Base-by-base conservation (phyloP, 2,888 invertebrate species). In the Papilio demoleus region DNA sequence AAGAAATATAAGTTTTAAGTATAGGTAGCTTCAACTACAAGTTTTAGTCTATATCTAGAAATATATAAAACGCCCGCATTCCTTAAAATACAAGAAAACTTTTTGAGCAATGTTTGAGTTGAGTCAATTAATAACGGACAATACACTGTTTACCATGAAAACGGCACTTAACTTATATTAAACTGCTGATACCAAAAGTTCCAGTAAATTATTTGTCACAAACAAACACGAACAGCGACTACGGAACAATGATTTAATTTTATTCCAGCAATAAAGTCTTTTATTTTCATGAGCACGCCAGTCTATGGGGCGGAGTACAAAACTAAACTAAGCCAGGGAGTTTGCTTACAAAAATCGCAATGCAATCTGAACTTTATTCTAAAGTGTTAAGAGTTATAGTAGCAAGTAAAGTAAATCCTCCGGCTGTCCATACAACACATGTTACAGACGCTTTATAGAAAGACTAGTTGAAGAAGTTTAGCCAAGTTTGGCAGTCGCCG, bases 351-450 rank as follows among this genome's bases (percentile, higher is more conserved):
- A 1, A 19, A 14, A 38, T 56, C 65, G 50, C 71, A 73, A 65
- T 40, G 67, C 17, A 79, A 74, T 77, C 60, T 67, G 36, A 47
- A 72, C 80, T 73, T 47, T 81, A 75, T 17, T 0, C 0, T 19
- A 9, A 17, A 0, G 22, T 0, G 3, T 0, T 70, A 79, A 84
- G 74, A 71, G 74, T 71, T 83, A 81, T 81, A 81, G 79, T 77
- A 27, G 56, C 60, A 40, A 59, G 64, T 50, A 67, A 67, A 17
- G 65, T 79, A 79, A 74, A 81, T 84, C 76, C 81, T 70, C 70
- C 60, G 74, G 75, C 79, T 84, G 84, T 85, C 82, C 85, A 87
- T 85, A 88, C 86, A 88, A 87, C 89, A 90, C 88, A 87, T 90
- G 89, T 89, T 89, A 79, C 88, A 78, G 82, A 79, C 84, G 83